Evolutionary conservation across 1,140 invertebrate genomes (phyloP), one percentile per base, ranked within the genome.

Genomic region (Lepeophtheirus salmonis): DNA sequence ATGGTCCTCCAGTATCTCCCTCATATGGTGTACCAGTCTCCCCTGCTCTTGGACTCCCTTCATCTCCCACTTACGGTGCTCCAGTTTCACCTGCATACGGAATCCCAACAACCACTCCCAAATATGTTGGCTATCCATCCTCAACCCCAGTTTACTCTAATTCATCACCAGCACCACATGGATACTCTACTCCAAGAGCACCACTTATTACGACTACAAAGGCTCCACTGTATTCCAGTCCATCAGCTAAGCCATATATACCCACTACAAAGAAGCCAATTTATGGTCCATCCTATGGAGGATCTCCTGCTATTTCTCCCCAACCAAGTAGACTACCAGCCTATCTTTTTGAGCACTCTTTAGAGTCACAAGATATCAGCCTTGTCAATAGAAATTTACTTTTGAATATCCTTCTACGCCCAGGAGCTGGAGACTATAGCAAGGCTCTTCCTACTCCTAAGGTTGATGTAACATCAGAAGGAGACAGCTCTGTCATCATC

Each of bases 351-450:
- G 30, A 41, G n/a, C 30, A 41, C 30, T 10, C 6, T n/a, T 10
- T 41, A 6, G 30, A 41, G 30, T 41, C 30, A 6, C 30, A 41
- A 41, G 30, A 41, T n/a, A n/a, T 41, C 6, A 20, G 10, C 6
- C 22, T 55, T 17, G 3, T 24, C 10, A 2, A 22, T 6, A 52
- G 59, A 61, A 61, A 55, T 50, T 24, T 61, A 22, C 21, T 61
- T 12, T 24, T 61, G 50, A 61, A 61, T 22, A 61, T 61, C 24
- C 54, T 61, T 23, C 59, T 61, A 1, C 17, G 50, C n/a, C 50
- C 50, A 1, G 50, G 50, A 22, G 59, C 13, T 24, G 59, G 59
- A 2, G 59, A 61, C 18, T 52, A 59, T 12, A n/a, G 14, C 14
- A 52, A 53, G 14, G 59, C 41, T 3, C 59, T 61, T 2, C 59